Base-by-base conservation (phyloP, 2,888 invertebrate genomes). In the Peribatodes rhomboidaria region DNA sequence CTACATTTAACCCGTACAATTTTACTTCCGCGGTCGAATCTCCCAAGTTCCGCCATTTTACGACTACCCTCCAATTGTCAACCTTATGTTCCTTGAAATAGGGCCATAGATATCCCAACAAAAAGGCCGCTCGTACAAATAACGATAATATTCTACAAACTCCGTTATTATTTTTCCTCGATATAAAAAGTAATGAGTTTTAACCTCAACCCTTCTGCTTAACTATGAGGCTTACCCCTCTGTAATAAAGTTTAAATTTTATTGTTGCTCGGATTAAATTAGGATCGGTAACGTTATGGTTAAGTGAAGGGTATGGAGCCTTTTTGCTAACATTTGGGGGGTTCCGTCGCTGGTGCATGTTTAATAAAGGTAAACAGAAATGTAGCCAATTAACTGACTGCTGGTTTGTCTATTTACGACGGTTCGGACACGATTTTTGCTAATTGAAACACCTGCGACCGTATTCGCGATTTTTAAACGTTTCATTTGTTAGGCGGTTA, bases 121-220 rank as follows among this genome's bases (percentile, higher is more conserved):
- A 74, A 74, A 82, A 77, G 77, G 77, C 75, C 70, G 69, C 62
- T 73, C 77, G 73, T 77, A 72, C 74, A 70, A 76, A 81, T 83
- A 79, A 84, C 81, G 83, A 80, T 83, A 80, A 82, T 82, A 76
- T 81, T 83, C 83, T 78, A 81, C 58, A 82, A 70, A 81, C 80
- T 75, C 78, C 80, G 82, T 85, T 84, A 83, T 85, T 79, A 78
- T 82, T 83, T 81, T 80, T 82, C 82, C 81, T 79, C 78, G 79
- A 75, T 84, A 85, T 87, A 86, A 87, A 86, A 87, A 83, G 80
- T 83, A 84, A 86, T 82, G 84, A 73, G 77, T 74, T 77, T 76
- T 70, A 60, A 74, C 68, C 76, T 61, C 59, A 61, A 66, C 61
- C 69, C 68, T 65, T 67, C 44, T 47, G 44, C 18, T 54, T 53